Base-by-base conservation (phyloP, 2,113 vertebrate genomes). In the Actenoides lindsayi region DNA sequence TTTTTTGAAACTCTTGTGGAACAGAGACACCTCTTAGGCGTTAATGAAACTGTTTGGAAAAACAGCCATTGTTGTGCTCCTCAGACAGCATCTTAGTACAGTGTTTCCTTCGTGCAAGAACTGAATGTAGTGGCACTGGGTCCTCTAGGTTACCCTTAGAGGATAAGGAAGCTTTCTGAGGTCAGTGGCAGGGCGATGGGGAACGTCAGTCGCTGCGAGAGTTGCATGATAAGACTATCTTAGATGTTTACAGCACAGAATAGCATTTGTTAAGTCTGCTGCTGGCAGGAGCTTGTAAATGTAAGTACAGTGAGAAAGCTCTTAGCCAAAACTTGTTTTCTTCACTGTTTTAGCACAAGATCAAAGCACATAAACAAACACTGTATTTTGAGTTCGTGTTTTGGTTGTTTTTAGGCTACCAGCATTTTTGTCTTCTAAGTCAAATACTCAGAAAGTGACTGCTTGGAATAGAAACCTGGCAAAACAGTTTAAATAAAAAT, bases 351-450 rank as follows among this genome's bases (percentile, higher is more conserved):
- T 31, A 94, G 77, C 73, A 75, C 28, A 93, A 96, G 88, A 93
- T 93, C 90, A 95, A 96, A 97, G 93, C 82, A 90, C 19, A 39
- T 54, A 86, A 95, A 89, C 85, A 91, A 93, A 67, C 31, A 57
- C 75, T 39, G 48, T 78, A 90, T 92, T 96, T 50, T 63, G n/a
- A 33, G 68, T 30, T 70, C 51, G 13, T 90, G 56, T 42, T 94
- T 69, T 46, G 44, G 59, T 83, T 92, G 78, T 53, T 88, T 83
- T 71, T 86, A 88, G 83, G 64, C 68, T 92, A 89, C 59, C 56
- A 89, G 59, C 76, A 74, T 25, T 23, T 46, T 84, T 87, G 74
- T 48, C 69, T 65, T 76, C 6, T 53, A 89, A 87, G 76, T 83
- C 64, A 93, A 80, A 80, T 70, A 67, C 86, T 90, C 44, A 84